Conservation (phyloP, 1,140 invertebrate genomes). For the Holotrichia oblita region DNA sequence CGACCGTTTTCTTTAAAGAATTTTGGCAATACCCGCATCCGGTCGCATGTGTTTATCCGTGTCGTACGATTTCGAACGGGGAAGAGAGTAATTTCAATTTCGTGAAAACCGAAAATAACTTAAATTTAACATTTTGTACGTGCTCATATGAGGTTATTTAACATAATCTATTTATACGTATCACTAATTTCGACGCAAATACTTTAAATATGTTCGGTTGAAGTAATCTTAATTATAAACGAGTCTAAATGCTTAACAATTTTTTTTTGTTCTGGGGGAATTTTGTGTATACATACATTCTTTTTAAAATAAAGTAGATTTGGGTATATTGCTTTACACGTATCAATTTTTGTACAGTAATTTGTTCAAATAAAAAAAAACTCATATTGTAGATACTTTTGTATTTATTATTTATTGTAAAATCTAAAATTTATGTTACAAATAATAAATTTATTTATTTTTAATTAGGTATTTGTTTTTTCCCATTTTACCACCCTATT, state of each 20-base stretch:
- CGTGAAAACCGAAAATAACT: constrained; percentile 13
- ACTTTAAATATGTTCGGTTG: not conserved
- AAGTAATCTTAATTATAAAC: too few relatives aligned
- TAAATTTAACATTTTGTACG: not conserved
- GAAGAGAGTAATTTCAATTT: constrained; percentile 9
- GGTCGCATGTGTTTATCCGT: not conserved
- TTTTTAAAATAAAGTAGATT: not conserved
- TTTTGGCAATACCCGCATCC: constrained; percentile 22
- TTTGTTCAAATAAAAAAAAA: not conserved
- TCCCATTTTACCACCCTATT: too few relatives aligned
- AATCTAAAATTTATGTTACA: constrained; percentile 6
- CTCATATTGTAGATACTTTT: constrained; percentile 3
- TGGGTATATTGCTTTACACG: not conserved
- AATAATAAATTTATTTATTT: constrained; percentile 22
- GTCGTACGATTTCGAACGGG: not conserved
- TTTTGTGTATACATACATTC: too few relatives aligned
- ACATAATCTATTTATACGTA: not conserved
- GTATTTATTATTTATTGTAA: constrained; percentile 17
- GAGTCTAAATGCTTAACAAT: too few relatives aligned
- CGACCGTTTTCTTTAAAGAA: not conserved
- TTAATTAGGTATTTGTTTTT: not conserved
- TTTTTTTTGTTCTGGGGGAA: too few relatives aligned
- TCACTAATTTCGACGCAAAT: not conserved
- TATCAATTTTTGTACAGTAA: not conserved
- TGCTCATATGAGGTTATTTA: not conserved